Conservation (phyloP, 2,888 invertebrate genomes). For the Drosophila cyrtoloma region DNA sequence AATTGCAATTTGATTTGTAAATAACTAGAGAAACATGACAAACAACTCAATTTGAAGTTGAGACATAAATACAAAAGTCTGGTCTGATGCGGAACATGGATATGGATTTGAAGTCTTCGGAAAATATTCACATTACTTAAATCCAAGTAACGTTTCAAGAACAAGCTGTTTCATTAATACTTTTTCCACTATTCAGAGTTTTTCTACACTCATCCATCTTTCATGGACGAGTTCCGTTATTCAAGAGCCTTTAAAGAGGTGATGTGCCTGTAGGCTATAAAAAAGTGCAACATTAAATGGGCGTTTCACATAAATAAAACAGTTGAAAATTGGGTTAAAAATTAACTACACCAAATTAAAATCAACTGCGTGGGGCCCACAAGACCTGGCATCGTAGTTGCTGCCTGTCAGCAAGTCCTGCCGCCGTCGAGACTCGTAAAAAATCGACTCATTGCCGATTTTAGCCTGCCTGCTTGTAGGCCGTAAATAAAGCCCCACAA, state of each 20-base stretch:
- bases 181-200: not conserved
- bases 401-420: constrained; percentile 68
- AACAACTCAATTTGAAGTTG: constrained; percentile 55
- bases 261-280: constrained; percentile 61
- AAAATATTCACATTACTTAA: not conserved
- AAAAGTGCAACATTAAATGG: constrained; percentile 74
- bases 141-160: not conserved
- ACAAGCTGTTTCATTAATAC: not conserved
- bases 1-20: constrained; percentile 76
- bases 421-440: constrained; percentile 71
- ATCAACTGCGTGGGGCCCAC: constrained; percentile 60
- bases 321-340: constrained; percentile 74
- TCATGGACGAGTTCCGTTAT: not conserved
- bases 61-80: not conserved
- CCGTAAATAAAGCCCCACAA: constrained; percentile 75
- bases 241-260: constrained; percentile 12
- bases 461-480: constrained; percentile 35
- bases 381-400: constrained; percentile 28
- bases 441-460: constrained; percentile 66
- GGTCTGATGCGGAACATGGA: not conserved
- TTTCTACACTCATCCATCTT: not conserved
- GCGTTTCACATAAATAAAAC: constrained; percentile 74
- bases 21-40: constrained; percentile 57
- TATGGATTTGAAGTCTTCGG: not conserved
- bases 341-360: constrained; percentile 79